Percentiles rank a stretch among this genome's conserved stretches.
Evolutionary conservation across 64 coral and sea anemone genomes (phyloP).

Genomic region (Platygyra sinensis): DNA sequence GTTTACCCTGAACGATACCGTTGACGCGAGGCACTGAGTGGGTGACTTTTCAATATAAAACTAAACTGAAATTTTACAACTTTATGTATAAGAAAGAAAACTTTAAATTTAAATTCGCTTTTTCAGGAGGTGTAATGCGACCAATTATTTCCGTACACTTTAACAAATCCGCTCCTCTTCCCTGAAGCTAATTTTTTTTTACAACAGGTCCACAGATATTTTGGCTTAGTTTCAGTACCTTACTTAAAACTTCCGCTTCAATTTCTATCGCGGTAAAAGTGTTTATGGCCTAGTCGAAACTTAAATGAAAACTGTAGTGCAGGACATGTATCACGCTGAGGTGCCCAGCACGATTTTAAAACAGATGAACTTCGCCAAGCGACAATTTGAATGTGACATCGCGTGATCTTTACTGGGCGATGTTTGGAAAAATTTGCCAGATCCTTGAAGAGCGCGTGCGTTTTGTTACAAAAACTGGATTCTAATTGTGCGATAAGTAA

Average conservation of each 20-base stretch:
- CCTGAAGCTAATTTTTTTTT: not conserved
- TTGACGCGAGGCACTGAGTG: not conserved
- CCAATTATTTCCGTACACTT: not conserved
- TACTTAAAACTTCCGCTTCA: not conserved
- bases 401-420: not conserved
- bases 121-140: not conserved
- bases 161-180: not conserved
- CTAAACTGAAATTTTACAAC: not conserved
- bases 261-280: not conserved
- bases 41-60: not conserved
- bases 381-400: not conserved
- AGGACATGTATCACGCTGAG: not conserved
- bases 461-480: not conserved
- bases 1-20: not conserved
- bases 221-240: not conserved
- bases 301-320: not conserved
- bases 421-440: not conserved
- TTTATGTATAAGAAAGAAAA: not conserved
- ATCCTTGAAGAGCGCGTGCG: not conserved
- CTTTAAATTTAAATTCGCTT: not conserved
- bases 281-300: not conserved
- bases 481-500: constrained; percentile 43
- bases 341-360: not conserved
- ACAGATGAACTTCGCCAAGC: not conserved
- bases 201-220: not conserved